Percentiles rank a stretch among this genome's conserved stretches.
Conservation (phyloP, 2,113 vertebrate species). For the Cryptomyrus ogoouensis region DNA sequence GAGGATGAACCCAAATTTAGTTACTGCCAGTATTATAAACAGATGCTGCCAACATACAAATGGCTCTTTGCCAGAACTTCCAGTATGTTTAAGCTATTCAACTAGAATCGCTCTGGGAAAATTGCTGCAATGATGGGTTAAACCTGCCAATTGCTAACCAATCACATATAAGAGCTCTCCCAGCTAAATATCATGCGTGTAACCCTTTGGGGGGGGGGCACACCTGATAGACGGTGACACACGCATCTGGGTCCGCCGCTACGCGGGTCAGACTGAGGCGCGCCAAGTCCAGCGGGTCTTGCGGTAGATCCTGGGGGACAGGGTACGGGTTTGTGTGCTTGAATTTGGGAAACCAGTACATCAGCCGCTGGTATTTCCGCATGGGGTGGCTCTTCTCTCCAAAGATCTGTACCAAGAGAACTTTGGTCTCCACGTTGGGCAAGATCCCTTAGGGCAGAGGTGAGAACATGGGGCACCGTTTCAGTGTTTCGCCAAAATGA, state of each 20-base stretch:
- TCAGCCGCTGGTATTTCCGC: constrained; percentile 73
- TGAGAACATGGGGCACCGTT: background rate
- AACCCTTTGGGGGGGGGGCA: background rate
- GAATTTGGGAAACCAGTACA: constrained; percentile 81
- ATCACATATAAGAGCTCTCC: background rate
- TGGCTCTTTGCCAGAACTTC: background rate
- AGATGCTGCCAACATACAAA: background rate
- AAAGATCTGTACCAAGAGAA: constrained; percentile 74
- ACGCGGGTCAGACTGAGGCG: constrained; percentile 67
- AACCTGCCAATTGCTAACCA: background rate
- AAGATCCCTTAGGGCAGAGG: constrained; percentile 60
- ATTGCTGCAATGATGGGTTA: background rate
- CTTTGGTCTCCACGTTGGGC: constrained; percentile 73
- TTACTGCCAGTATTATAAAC: background rate
- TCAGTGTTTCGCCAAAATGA: background rate
- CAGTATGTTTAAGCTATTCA: background rate
- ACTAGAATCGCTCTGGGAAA: background rate
- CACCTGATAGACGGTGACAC: constrained; percentile 75
- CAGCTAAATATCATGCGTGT: background rate
- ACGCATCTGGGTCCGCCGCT: constrained; percentile 61
- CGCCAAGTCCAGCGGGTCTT: constrained; percentile 69
- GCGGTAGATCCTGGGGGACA: constrained; percentile 56
- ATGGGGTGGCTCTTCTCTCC: constrained; percentile 72
- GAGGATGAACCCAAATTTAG: background rate
- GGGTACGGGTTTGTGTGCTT: constrained; percentile 72